phyloP scores from a whole-genome alignment of 1,140 invertebrate species.

The Tribolium castaneum region DNA sequence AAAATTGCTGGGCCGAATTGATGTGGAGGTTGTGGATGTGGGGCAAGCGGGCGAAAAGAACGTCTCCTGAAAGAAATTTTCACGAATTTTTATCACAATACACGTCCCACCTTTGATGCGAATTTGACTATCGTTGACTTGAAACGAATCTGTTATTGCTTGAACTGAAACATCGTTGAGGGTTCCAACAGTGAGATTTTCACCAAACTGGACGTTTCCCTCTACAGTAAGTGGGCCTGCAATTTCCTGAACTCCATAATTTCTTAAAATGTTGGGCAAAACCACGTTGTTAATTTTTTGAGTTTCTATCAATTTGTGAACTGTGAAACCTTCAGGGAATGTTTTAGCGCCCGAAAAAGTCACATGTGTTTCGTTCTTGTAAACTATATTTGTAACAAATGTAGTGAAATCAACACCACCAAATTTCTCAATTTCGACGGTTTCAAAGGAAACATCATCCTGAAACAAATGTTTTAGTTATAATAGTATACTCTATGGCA shows the following conservation, averaged over 20 bases:
- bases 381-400: slow-evolving; percentile 53
- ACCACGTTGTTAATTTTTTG: slow-evolving; percentile 55
- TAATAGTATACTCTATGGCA: no score
- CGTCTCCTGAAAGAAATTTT: slow-evolving; percentile 50
- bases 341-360: slow-evolving; percentile 46
- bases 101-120: slow-evolving; percentile 48
- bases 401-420: slow-evolving; percentile 52
- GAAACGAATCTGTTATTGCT: slow-evolving; percentile 47
- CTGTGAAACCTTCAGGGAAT: slow-evolving; percentile 55
- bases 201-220: slow-evolving; percentile 55
- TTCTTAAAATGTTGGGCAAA: slow-evolving; percentile 57
- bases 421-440: slow-evolving; percentile 53
- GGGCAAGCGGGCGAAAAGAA: slow-evolving; percentile 49
- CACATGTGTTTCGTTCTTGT: slow-evolving; percentile 57
- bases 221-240: slow-evolving; percentile 51
- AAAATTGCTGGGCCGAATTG: slow-evolving; percentile 43
- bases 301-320: slow-evolving; percentile 58
- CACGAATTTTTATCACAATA: no score
- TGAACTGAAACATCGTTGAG: slow-evolving; percentile 55
- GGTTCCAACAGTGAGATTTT: slow-evolving; percentile 49
- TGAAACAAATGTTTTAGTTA: no score
- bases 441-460: slow-evolving; percentile 53
- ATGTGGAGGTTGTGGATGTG: slow-evolving; percentile 52
- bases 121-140: slow-evolving; percentile 43
- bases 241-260: slow-evolving; percentile 55